Base-by-base conservation (phyloP, 1,140 invertebrate genomes). In the Leptinotarsa undecemlineata region DNA sequence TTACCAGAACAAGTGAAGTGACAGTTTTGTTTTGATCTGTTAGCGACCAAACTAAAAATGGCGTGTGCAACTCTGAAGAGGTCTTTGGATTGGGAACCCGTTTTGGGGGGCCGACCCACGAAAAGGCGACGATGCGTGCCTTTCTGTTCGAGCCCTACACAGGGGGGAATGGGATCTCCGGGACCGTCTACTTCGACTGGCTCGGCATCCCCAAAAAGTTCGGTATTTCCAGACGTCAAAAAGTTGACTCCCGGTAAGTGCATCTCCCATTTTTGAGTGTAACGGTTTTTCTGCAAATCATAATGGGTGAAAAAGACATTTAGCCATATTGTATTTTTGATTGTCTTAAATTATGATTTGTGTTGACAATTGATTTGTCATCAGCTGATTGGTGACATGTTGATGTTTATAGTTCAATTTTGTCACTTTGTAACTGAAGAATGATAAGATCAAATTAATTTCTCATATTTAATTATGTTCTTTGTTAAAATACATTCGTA, bases 51-150 rank as follows among this genome's bases (percentile, higher is more conserved):
- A 88, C 87, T 87, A 88, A 89, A 90, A 88, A 98, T 98, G 96
- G 96, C 96, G 88, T 98, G 96, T 89, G 95, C 95, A 86, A 97
- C 96, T 81, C 88, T 97, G 74, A 98, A 98, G 89, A 91, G 96
- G 85, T 93, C 92, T 83, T 89, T 96, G 82, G 96, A 98, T 86
- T 97, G 96, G 90, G 96, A 98, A 87, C 93, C 95, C 47, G 90
- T 96, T 74, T 90, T 93, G 81, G 92, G 92, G 85, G 92, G 93
- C 81, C 88, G 93, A 76, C 92, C 95, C 33, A 91, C 91, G 72
- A 97, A 96, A 87, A 89, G 95, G 85, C 88, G 95, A 86, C 91
- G 96, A 88, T 97, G 94, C 88, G 90, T 91, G 82, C 94, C 94
- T 70, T 93, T 96, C 88, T 90, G 90, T 83, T 91, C 90, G 76